Conservation (phyloP, 2,888 invertebrate species). For the Melieria picta region DNA sequence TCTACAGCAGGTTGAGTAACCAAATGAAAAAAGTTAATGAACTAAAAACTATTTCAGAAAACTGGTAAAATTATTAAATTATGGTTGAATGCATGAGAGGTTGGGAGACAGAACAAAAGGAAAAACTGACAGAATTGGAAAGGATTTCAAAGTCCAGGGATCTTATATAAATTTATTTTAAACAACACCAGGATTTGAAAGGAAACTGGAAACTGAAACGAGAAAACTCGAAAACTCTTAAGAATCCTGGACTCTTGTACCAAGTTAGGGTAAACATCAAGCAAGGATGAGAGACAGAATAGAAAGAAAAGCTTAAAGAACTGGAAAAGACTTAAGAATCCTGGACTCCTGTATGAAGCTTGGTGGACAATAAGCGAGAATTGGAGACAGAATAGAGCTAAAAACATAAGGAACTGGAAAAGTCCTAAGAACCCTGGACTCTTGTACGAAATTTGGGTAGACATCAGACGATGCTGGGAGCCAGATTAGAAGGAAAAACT, state of each 20-base stretch:
- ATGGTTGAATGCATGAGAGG: not conserved
- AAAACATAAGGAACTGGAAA: not conserved
- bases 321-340: no score
- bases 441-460: not conserved
- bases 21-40: not conserved
- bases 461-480: no score
- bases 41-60: not conserved
- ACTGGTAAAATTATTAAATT: not conserved
- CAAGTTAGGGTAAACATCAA: not conserved
- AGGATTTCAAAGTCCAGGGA: no score
- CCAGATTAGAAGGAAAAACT: no score
- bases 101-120: not conserved
- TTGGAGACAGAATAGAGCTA: not conserved
- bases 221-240: not conserved
- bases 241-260: conserved; percentile 1
- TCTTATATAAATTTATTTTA: no score
- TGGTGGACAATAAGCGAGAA: not conserved
- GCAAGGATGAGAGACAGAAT: not conserved
- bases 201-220: no score
- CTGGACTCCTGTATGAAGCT: not conserved
- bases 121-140: not conserved
- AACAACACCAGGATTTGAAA: no score
- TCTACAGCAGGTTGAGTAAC: not conserved
- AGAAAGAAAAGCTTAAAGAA: not conserved
- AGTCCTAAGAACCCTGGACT: not conserved